phyloP scores from a whole-genome alignment of 2,113 vertebrate species.

The Trematocara unimaculatum region DNA sequence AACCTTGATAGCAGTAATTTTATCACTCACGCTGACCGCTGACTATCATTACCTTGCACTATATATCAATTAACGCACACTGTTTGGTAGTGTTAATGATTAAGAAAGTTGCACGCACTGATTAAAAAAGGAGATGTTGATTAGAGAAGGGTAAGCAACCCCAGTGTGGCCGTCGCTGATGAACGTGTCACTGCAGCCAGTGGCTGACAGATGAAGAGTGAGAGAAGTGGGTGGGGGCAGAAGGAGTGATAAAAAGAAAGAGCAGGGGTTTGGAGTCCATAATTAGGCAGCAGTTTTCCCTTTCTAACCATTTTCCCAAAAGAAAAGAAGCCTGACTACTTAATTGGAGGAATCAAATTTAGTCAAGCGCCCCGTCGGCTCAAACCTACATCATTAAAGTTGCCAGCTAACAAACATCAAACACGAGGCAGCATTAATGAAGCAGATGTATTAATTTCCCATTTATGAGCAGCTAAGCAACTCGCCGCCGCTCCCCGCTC shows the following conservation, averaged over 20 bases:
- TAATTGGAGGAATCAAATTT: conserved; percentile 85
- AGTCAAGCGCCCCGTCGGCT: conserved; percentile 78
- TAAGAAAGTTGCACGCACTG: conserved; percentile 76
- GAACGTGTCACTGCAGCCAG: conserved; percentile 66
- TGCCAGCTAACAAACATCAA: conserved; percentile 89
- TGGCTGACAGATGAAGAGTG: background rate
- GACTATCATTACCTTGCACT: conserved; percentile 70
- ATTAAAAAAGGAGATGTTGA: conserved; percentile 83
- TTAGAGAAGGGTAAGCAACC: conserved; percentile 76
- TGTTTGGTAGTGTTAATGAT: conserved; percentile 74
- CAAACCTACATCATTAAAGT: conserved; percentile 89
- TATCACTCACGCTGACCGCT: conserved; percentile 52
- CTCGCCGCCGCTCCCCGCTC: conserved; percentile 68
- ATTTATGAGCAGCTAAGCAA: conserved; percentile 88
- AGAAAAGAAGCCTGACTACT: conserved; percentile 78
- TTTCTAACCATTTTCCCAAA: conserved; percentile 71
- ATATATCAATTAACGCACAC: conserved; percentile 76
- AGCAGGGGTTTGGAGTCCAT: conserved; percentile 71
- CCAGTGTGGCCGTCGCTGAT: conserved; percentile 70
- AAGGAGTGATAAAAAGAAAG: background rate
- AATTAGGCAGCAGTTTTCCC: conserved; percentile 77
- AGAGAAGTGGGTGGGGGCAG: background rate
- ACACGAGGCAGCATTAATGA: conserved; percentile 85
- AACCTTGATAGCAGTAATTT: conserved; percentile 50
- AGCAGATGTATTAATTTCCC: conserved; percentile 95